These are phyloP conservation scores for Rhabditoides inermis DNA, from an alignment of 2,888 invertebrate species.

Conservation along the genomic window DNA sequence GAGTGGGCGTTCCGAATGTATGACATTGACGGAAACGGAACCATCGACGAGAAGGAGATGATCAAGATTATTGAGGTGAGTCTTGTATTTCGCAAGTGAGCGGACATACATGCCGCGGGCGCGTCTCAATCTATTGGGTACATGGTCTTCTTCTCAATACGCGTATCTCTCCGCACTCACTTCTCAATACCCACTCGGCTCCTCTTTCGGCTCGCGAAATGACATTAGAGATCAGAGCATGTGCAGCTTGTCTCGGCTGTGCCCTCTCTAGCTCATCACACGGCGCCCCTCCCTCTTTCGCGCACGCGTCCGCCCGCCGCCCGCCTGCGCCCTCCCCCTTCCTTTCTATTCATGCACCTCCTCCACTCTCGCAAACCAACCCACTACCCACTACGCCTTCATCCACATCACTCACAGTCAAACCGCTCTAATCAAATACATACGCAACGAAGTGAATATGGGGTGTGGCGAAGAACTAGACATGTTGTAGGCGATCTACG, in stretches of 20 bases:
- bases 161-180: too few species aligned
- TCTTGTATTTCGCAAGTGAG: not conserved
- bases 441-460: too few species aligned
- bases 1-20: slow-evolving; percentile 99
- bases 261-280: not conserved
- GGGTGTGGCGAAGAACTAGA: too few species aligned
- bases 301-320: not conserved
- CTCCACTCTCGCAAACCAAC: not conserved
- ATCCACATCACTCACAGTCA: too few species aligned
- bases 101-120: too few species aligned
- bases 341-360: not conserved
- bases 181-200: too few species aligned
- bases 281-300: not conserved
- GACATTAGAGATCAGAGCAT: not conserved
- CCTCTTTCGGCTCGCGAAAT: too few species aligned
- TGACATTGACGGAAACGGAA: slow-evolving; percentile 93
- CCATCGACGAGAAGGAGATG: slow-evolving; percentile 97
- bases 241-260: not conserved
- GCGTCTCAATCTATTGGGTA: too few species aligned
- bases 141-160: too few species aligned
- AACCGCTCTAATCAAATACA: too few species aligned
- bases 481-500: slow-evolving; percentile 93
- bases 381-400: too few species aligned
- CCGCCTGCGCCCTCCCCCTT: not conserved
- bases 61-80: slow-evolving; percentile 92